Conservation (phyloP, 2,888 invertebrate genomes). For the Dinocampus coccinellae region DNA sequence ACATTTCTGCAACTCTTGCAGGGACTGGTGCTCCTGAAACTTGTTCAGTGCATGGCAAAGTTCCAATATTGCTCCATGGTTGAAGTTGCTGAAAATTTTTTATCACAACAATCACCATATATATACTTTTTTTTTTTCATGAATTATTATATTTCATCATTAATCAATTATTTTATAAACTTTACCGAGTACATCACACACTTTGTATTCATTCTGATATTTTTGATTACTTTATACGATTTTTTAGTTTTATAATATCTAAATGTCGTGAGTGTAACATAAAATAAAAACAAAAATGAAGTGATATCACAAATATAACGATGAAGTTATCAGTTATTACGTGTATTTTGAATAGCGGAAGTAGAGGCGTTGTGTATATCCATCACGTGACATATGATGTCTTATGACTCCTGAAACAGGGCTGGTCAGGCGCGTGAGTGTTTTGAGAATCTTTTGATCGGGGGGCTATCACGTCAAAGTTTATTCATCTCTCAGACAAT, state of each 20-base stretch:
- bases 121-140: no score
- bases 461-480: constrained; percentile 23
- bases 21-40: constrained; percentile 71
- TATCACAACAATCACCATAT: not conserved
- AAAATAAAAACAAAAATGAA: not conserved
- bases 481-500: constrained; percentile 10
- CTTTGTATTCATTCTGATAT: constrained; percentile 31
- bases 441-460: constrained; percentile 25
- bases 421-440: constrained; percentile 56
- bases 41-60: constrained; percentile 76
- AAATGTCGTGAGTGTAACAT: not conserved
- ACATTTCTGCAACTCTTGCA: constrained; percentile 78
- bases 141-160: not conserved
- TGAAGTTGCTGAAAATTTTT: constrained; percentile 77
- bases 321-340: not conserved
- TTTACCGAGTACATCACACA: constrained; percentile 43
- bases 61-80: constrained; percentile 78
- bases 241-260: not conserved
- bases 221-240: not conserved
- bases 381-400: constrained; percentile 45
- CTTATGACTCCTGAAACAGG: constrained; percentile 52
- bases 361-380: constrained; percentile 5
- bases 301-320: not conserved
- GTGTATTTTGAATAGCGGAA: constrained; percentile 1
- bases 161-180: not conserved